A percentile compares a stretch with the other conserved stretches of the same genome.
Evolutionary conservation across 2,113 vertebrate species (phyloP).

Genomic region (Addax nasomaculatus): DNA sequence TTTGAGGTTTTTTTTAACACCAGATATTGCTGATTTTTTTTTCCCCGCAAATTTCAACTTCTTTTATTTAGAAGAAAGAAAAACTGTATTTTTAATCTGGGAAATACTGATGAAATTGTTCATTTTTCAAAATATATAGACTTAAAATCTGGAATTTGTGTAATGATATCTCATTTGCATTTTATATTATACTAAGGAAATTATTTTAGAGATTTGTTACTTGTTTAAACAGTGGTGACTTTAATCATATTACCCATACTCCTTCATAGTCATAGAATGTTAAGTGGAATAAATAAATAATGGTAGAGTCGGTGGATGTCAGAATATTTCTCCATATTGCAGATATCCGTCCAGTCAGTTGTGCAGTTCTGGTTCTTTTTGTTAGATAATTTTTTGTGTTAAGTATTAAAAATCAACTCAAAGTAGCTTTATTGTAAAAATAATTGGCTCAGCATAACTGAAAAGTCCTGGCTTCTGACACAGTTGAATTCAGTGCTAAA

Average conservation of each 20-base stretch:
- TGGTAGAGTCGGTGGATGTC: neutral
- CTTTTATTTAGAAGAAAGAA: slow-evolving; percentile 3
- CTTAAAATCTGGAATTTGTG: neutral
- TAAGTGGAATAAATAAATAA: neutral
- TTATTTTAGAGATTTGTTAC: neutral
- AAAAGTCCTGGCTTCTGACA: neutral
- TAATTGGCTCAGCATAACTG: neutral
- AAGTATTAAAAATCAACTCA: neutral
- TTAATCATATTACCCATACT: neutral
- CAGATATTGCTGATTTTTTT: neutral
- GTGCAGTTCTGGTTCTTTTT: neutral
- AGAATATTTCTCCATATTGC: slow-evolving; percentile 7
- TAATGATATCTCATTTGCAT: neutral
- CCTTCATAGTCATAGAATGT: neutral
- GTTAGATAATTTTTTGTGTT: neutral
- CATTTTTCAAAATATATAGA: slow-evolving; percentile 61
- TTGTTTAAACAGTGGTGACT: slow-evolving; percentile 10
- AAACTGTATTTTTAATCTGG: neutral
- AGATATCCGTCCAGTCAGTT: neutral
- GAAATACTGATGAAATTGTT: slow-evolving; percentile 15
- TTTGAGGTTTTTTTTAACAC: neutral
- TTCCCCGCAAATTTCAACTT: neutral
- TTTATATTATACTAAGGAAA: slow-evolving; percentile 43
- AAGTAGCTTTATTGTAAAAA: neutral
- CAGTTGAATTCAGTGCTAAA: neutral